phyloP scores from a whole-genome alignment of 2,888 invertebrate species.

The Aradus depressus region DNA sequence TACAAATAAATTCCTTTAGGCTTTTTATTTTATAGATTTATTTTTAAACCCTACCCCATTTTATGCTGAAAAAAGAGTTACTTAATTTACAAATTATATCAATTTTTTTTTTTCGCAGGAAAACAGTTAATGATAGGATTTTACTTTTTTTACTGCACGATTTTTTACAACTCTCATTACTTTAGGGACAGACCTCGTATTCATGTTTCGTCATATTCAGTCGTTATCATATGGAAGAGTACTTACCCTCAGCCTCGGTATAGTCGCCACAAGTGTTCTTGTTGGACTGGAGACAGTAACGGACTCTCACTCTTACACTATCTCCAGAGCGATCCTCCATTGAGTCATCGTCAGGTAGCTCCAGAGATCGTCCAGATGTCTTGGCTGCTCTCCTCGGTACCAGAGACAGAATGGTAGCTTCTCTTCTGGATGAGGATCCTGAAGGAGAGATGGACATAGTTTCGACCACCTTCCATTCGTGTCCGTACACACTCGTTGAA shows the following conservation, averaged over 20 bases:
- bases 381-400: constrained; percentile 37
- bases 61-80: too few relatives aligned
- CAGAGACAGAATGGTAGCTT: constrained; percentile 54
- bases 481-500: constrained; percentile 33
- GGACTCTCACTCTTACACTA: constrained; percentile 53
- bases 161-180: neutral
- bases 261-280: constrained; percentile 74
- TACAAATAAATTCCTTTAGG: too few relatives aligned
- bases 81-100: too few relatives aligned
- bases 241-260: constrained; percentile 73
- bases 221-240: neutral
- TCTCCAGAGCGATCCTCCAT: constrained; percentile 38
- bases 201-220: neutral
- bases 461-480: constrained; percentile 59
- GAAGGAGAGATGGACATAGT: constrained; percentile 60
- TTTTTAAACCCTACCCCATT: too few relatives aligned
- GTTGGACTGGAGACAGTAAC: constrained; percentile 68
- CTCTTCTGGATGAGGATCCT: constrained; percentile 58
- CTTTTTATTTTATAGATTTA: too few relatives aligned
- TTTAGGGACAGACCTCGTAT: neutral
- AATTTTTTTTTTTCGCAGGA: too few relatives aligned
- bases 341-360: constrained; percentile 24
- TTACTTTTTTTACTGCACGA: too few relatives aligned
- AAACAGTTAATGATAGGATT: too few relatives aligned
- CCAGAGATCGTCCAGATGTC: constrained; percentile 42